Evolutionary conservation across 2,888 invertebrate genomes (phyloP).

Genomic region (Argynnis bischoffii): DNA sequence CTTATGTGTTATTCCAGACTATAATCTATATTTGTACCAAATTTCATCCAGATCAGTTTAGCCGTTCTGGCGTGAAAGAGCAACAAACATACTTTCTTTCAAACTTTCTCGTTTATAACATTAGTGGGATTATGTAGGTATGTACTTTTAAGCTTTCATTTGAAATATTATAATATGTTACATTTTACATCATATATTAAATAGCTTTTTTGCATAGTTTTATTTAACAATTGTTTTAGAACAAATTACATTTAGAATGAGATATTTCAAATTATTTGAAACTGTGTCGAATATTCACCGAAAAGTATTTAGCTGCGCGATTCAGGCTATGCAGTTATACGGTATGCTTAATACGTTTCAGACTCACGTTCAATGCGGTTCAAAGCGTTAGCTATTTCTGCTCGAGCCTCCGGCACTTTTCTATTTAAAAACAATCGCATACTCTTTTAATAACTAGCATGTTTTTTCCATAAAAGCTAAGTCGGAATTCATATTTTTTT

Average conservation of each 20-base stretch:
- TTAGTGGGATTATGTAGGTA: too few species aligned
- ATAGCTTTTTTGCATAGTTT: background rate
- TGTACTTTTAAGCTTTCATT: too few species aligned
- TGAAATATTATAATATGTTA: too few species aligned
- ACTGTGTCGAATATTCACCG: slow-evolving; percentile 23
- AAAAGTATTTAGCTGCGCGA: slow-evolving; percentile 29
- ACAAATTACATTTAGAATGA: background rate
- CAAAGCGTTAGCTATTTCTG: slow-evolving; percentile 20
- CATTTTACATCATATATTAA: too few species aligned
- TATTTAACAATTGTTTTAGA: background rate
- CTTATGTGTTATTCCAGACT: too few species aligned
- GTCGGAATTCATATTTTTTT: background rate
- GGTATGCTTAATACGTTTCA: slow-evolving; percentile 36
- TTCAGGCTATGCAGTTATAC: slow-evolving; percentile 30
- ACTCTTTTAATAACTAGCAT: background rate
- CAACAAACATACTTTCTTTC: too few species aligned
- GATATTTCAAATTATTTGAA: slow-evolving; percentile 17
- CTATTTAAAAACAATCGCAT: slow-evolving; percentile 17
- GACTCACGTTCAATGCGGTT: slow-evolving; percentile 23
- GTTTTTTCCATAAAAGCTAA: background rate
- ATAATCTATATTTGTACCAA: too few species aligned
- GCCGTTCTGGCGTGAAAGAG: too few species aligned
- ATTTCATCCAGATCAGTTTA: too few species aligned
- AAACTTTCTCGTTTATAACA: too few species aligned
- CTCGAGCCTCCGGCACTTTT: slow-evolving; percentile 15